phyloP scores from a whole-genome alignment of 2,888 invertebrate species.

The Apomyelois bistriatella region DNA sequence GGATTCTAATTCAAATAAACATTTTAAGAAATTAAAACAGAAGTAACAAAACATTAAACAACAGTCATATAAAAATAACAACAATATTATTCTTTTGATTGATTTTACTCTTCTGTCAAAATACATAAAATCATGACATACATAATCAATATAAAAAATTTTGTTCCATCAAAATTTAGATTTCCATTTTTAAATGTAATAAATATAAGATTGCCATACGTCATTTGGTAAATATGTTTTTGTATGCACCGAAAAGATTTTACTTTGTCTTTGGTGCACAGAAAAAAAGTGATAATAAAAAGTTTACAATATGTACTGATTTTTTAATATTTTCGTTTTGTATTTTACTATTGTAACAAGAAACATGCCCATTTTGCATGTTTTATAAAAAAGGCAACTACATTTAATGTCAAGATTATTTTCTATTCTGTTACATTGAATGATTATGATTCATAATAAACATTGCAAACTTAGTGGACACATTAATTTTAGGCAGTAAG shows the following conservation, averaged over 20 bases:
- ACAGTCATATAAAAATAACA: constrained; percentile 44
- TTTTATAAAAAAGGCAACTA: no score
- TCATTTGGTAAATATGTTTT: neutral
- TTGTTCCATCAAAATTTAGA: constrained; percentile 44
- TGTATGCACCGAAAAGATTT: neutral
- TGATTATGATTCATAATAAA: no score
- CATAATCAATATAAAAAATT: constrained; percentile 60
- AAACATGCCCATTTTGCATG: no score
- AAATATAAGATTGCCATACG: constrained; percentile 12
- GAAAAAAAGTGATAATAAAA: neutral
- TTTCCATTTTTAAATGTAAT: constrained; percentile 54
- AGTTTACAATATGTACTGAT: no score
- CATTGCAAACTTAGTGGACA: no score
- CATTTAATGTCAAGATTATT: no score
- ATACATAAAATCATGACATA: constrained; percentile 61
- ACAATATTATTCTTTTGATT: constrained; percentile 50
- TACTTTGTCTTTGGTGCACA: neutral
- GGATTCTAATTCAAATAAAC: constrained; percentile 42
- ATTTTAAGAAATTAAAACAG: constrained; percentile 54
- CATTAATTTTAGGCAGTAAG: neutral
- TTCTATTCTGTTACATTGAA: no score
- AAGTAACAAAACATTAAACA: constrained; percentile 51
- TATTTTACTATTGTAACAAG: no score
- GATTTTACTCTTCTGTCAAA: constrained; percentile 64
- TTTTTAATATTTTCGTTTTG: no score